Evolutionary conservation across 2,113 vertebrate genomes (phyloP).

Genomic region (Bos indicus): DNA sequence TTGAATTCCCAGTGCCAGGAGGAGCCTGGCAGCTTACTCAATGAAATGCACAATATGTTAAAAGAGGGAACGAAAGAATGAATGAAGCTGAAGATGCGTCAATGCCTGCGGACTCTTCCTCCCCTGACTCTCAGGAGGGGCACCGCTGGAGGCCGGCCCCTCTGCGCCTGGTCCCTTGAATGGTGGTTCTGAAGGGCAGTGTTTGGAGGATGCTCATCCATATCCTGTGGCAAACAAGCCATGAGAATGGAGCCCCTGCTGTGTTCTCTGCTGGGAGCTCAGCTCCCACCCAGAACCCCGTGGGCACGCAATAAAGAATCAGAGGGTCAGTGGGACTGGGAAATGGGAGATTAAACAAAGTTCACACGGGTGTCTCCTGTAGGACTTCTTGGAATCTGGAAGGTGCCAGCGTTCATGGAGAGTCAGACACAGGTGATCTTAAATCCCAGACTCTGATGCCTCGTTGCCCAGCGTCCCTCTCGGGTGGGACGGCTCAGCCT

Average conservation of each 20-base stretch:
- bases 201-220: neutral
- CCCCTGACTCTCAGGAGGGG: neutral
- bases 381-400: neutral
- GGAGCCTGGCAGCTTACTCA: neutral
- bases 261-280: neutral
- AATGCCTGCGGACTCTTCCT: rapidly evolving
- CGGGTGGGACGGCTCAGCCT: neutral
- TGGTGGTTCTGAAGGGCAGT: neutral
- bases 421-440: neutral
- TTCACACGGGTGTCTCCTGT: neutral
- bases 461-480: neutral
- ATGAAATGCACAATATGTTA: neutral
- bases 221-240: neutral
- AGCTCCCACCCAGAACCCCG: neutral
- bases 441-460: neutral
- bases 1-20: neutral
- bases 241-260: neutral
- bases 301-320: neutral
- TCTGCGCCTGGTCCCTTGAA: neutral
- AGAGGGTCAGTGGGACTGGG: neutral
- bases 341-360: neutral
- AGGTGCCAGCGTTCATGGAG: neutral
- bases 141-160: no score
- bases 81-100: neutral
- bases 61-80: neutral